Conservation (phyloP, 1,140 invertebrate species). For the Druon quercuslanigerum region DNA sequence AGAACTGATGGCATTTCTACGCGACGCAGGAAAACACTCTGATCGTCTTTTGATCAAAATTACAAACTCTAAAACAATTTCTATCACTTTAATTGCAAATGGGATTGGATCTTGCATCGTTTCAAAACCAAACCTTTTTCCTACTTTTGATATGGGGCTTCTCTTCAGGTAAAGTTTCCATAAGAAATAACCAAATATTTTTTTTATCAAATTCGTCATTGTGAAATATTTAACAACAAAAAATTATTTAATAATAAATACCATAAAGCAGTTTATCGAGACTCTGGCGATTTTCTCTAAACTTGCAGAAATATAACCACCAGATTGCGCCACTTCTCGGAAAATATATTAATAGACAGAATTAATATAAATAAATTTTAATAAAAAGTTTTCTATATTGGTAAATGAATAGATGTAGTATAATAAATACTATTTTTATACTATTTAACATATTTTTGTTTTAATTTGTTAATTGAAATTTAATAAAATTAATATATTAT, state of each 20-base stretch:
- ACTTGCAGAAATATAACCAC: neutral
- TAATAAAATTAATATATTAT: too few relatives aligned
- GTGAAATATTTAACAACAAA: neutral
- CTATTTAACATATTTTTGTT: too few relatives aligned
- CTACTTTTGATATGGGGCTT: constrained; percentile 67
- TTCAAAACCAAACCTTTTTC: constrained; percentile 67
- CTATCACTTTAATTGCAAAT: constrained; percentile 53
- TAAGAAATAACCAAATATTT: neutral
- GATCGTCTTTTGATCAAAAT: constrained; percentile 61
- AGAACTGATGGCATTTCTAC: constrained; percentile 57
- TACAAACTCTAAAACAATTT: constrained; percentile 53
- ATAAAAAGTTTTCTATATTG: neutral
- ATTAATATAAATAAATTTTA: neutral
- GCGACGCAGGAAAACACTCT: constrained; percentile 60
- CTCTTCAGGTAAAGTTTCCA: constrained; percentile 58
- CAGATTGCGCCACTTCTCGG: constrained; percentile 4
- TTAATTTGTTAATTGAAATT: too few relatives aligned
- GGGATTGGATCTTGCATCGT: constrained; percentile 69
- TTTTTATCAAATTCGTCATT: neutral
- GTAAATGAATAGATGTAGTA: too few relatives aligned
- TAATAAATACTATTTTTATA: too few relatives aligned
- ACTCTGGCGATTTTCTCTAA: neutral
- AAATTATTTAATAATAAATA: too few relatives aligned
- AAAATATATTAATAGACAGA: neutral
- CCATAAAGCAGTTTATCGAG: too few relatives aligned